Evolutionary conservation across 2,888 invertebrate genomes (phyloP).

Genomic region (Sinotaia quadrata): DNA sequence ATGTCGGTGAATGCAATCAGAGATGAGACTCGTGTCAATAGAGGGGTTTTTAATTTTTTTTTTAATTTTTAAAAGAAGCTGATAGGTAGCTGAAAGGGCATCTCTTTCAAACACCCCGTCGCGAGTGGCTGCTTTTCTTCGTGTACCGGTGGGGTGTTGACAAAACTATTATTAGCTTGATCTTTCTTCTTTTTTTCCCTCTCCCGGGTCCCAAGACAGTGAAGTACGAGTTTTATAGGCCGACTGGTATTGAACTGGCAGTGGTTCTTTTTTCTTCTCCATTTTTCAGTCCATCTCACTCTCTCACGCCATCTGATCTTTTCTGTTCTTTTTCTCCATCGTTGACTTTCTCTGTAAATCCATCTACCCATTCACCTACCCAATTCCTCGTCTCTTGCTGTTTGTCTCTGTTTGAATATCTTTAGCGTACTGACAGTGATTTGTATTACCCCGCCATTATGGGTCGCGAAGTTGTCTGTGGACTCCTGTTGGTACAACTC

Average conservation of each 20-base stretch:
- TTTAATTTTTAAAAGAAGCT: not conserved
- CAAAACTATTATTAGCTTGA: constrained; percentile 1
- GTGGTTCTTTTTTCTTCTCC: not conserved
- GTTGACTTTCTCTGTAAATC: too few species aligned
- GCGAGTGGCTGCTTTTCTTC: not conserved
- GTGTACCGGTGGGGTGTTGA: not conserved
- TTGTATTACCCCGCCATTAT: too few species aligned
- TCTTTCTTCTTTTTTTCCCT: not conserved
- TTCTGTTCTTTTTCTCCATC: too few species aligned
- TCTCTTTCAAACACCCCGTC: not conserved
- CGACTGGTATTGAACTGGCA: constrained; percentile 17
- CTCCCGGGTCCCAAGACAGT: not conserved
- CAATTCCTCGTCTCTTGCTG: too few species aligned
- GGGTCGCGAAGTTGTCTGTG: too few species aligned
- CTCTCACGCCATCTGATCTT: not conserved
- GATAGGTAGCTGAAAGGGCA: not conserved
- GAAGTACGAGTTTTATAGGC: constrained; percentile 1
- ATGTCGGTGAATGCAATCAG: not conserved
- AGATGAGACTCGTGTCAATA: not conserved
- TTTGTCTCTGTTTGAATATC: too few species aligned
- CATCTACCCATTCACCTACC: too few species aligned
- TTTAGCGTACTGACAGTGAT: too few species aligned
- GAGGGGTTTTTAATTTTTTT: not conserved
- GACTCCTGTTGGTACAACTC: too few species aligned
- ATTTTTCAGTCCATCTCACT: not conserved